phyloP scores from a whole-genome alignment of 2,888 invertebrate species.

The Trissolcus brochymenae region DNA sequence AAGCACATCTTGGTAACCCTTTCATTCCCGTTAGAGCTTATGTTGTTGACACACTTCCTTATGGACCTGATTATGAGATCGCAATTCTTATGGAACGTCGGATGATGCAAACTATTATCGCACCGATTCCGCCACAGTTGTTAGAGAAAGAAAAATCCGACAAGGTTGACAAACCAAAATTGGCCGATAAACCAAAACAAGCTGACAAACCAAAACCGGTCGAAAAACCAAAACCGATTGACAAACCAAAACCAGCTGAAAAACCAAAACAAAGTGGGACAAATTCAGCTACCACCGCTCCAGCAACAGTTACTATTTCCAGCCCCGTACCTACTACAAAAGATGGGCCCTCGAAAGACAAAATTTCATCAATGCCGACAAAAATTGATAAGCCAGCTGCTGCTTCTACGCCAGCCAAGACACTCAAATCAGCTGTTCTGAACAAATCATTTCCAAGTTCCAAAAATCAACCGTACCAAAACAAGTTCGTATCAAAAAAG shows the following conservation, averaged over 20 bases:
- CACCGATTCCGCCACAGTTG: conserved; percentile 49
- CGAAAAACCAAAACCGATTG: no score
- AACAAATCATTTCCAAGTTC: not conserved
- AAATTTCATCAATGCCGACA: not conserved
- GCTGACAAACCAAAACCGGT: no score
- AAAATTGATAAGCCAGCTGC: conserved; percentile 4
- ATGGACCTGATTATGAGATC: conserved; percentile 70
- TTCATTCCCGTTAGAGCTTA: conserved; percentile 72
- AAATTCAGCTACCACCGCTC: no score
- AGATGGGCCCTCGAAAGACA: not conserved
- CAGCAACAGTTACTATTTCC: no score
- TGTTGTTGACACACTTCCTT: conserved; percentile 72
- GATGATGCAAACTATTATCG: conserved; percentile 64
- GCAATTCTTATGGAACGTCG: conserved; percentile 72
- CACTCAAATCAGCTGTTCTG: conserved; percentile 2
- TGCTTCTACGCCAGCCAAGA: not conserved
- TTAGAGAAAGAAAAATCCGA: conserved; percentile 47
- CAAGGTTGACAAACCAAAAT: conserved; percentile 4
- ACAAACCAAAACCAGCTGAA: no score
- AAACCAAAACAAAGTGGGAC: no score
- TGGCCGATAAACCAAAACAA: not conserved
- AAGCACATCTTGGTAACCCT: conserved; percentile 66
- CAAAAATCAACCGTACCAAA: no score
- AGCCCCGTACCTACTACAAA: not conserved
- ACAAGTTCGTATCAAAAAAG: no score